phyloP scores from a whole-genome alignment of 2,113 vertebrate genomes.

The Ptyas mucosa region DNA sequence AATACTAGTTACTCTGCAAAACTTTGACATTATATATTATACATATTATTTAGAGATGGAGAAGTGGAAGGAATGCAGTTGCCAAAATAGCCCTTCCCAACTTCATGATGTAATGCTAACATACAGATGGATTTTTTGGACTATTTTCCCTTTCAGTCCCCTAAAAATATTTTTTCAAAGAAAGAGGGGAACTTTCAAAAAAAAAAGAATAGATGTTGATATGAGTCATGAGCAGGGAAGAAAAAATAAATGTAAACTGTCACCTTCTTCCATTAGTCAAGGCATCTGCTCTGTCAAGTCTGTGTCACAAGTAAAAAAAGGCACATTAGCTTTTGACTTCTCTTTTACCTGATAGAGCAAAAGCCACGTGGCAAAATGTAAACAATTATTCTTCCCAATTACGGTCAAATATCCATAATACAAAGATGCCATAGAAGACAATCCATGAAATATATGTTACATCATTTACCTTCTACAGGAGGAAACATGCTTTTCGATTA shows the following conservation, averaged over 20 bases:
- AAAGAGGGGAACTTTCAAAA: neutral
- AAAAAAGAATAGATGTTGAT: neutral
- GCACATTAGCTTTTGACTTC: neutral
- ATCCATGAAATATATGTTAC: neutral
- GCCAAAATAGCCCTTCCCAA: neutral
- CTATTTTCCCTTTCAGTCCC: neutral
- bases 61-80: neutral
- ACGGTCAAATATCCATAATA: neutral
- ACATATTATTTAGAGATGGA: neutral
- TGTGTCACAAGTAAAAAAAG: neutral
- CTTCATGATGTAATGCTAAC: neutral
- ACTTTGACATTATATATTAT: too few species aligned
- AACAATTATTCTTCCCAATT: conserved; percentile 37
- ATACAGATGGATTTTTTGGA: neutral
- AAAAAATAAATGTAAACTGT: neutral
- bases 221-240: too few species aligned
- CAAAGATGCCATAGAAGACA: neutral
- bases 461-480: neutral
- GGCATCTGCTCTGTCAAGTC: neutral
- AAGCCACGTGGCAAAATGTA: conserved; percentile 31
- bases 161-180: neutral
- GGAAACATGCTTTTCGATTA: neutral
- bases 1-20: too few species aligned
- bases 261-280: neutral
- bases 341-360: neutral